These are phyloP conservation scores for Siderastrea siderea DNA, from an alignment of 92 coral and sea anemone species.

Conservation along the genomic window DNA sequence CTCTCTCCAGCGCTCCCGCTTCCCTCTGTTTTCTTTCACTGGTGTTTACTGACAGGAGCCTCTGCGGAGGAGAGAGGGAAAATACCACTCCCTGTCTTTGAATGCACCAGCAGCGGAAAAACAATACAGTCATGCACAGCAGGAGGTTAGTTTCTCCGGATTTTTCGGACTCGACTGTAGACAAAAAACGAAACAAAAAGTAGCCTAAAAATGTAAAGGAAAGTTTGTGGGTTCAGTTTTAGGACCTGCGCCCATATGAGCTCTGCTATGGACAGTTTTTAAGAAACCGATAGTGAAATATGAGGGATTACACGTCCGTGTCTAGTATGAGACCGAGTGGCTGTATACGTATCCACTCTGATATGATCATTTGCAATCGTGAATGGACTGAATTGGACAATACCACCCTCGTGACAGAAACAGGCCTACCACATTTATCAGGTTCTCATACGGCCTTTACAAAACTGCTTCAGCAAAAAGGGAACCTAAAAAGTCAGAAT, in stretches of 20 bases:
- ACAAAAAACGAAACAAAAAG: not conserved
- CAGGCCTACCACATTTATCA: conserved; percentile 6
- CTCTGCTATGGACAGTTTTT: not conserved
- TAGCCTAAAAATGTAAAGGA: not conserved
- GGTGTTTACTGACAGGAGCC: no score
- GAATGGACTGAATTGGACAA: not conserved
- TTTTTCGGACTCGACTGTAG: not conserved
- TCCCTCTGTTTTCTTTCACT: no score
- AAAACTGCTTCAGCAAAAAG: not conserved
- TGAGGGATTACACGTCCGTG: not conserved
- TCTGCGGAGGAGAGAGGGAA: no score
- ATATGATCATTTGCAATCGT: not conserved
- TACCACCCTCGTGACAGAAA: not conserved
- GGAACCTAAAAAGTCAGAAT: not conserved
- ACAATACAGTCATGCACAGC: not conserved
- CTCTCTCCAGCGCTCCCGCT: no score
- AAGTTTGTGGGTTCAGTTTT: not conserved
- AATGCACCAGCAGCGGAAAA: not conserved
- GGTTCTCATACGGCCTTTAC: not conserved
- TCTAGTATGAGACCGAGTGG: not conserved
- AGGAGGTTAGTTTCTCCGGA: not conserved
- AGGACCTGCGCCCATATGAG: not conserved
- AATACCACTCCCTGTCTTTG: not conserved
- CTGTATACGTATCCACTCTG: not conserved
- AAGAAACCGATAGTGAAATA: not conserved